phyloP scores from a whole-genome alignment of 2,797 vertebrate genomes.

The Galaxias olidus region DNA sequence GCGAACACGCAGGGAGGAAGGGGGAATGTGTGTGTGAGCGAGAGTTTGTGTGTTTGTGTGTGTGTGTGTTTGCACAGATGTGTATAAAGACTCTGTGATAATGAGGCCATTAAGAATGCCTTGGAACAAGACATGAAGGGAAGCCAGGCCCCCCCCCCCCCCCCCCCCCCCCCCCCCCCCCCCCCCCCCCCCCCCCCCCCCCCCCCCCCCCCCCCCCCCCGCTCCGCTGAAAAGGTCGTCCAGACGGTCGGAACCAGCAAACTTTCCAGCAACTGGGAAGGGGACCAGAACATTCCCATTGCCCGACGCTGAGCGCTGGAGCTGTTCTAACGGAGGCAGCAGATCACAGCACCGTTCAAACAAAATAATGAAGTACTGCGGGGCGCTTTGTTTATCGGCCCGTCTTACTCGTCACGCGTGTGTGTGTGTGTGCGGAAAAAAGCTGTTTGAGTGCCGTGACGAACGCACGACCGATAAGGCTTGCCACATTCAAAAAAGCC shows the following conservation, averaged over 20 bases:
- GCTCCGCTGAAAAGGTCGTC: constrained; percentile 26
- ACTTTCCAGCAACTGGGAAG: constrained; percentile 32
- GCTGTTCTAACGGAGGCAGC: constrained; percentile 4
- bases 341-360: constrained; percentile 12
- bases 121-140: constrained; percentile 41
- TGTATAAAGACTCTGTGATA: neutral
- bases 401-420: neutral
- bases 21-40: constrained; percentile 11
- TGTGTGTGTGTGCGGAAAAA: too few relatives aligned
- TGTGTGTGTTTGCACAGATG: constrained; percentile 10
- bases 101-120: constrained; percentile 3
- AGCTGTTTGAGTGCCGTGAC: too few relatives aligned
- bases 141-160: constrained; percentile 26
- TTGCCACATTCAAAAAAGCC: constrained; percentile 2
- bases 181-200: constrained; percentile 14
- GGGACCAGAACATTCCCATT: constrained; percentile 16
- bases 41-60: constrained; percentile 6
- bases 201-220: constrained; percentile 15
- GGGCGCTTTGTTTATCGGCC: neutral
- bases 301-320: constrained; percentile 11
- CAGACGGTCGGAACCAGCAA: constrained; percentile 27
- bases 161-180: constrained; percentile 18
- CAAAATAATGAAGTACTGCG: constrained; percentile 1
- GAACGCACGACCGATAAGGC: neutral
- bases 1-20: too few relatives aligned